Evolutionary conservation across 2,113 vertebrate species (phyloP).

Genomic region (Cottus gobio): DNA sequence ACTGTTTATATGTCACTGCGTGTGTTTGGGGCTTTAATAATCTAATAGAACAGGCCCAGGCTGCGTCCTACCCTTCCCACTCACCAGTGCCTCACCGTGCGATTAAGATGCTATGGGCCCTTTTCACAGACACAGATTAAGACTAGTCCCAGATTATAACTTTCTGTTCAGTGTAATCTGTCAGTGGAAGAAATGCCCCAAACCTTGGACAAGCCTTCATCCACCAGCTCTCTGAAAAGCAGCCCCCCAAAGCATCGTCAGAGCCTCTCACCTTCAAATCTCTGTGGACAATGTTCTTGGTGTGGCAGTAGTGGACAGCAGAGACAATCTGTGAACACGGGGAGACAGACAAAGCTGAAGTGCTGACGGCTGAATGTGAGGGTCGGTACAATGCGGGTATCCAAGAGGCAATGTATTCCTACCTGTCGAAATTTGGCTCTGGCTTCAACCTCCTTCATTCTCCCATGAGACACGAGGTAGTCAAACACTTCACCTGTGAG

Average conservation of each 20-base stretch:
- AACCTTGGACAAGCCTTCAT: conserved; percentile 60
- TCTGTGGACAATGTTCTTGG: conserved; percentile 94
- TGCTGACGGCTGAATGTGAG: neutral
- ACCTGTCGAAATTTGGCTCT: conserved; percentile 88
- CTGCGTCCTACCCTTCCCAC: neutral
- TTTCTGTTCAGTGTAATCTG: conserved; percentile 57
- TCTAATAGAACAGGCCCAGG: conserved; percentile 18
- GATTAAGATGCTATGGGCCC: conserved; percentile 45
- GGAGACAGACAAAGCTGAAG: conserved; percentile 1
- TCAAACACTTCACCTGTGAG: conserved; percentile 89
- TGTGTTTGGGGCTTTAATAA: conserved; percentile 35
- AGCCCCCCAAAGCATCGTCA: conserved; percentile 17
- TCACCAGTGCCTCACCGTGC: conserved; percentile 16
- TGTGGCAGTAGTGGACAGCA: conserved; percentile 95
- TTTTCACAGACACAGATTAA: conserved; percentile 62
- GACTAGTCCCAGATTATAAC: conserved; percentile 63
- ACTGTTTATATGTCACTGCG: conserved; percentile 37
- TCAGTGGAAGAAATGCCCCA: conserved; percentile 43
- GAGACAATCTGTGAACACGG: conserved; percentile 89
- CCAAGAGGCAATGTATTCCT: neutral
- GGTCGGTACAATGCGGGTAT: neutral
- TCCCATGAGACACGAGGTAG: conserved; percentile 95
- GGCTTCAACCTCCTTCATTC: conserved; percentile 97
- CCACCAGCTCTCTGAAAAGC: conserved; percentile 13
- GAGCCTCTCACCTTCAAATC: conserved; percentile 89